Evolutionary conservation across 37 sponge, comb jelly and placozoan species (phyloP), one percentile per base, ranked within the genome.

Genomic region (Crambe crambe): DNA sequence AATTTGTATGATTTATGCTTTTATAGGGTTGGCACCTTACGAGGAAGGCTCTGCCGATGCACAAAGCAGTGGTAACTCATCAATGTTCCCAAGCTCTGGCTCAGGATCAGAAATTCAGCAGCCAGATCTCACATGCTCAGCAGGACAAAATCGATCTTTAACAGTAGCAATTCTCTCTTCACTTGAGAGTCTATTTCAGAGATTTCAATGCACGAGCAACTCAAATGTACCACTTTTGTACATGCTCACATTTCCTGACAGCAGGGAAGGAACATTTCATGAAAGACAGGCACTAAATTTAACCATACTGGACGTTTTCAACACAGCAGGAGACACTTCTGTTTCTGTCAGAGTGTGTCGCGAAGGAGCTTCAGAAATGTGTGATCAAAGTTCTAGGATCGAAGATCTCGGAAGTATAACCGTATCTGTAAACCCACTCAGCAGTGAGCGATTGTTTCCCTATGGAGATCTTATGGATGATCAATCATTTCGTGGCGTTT

Each of bases 401-500:
- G 12, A 15, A 15, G 51, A 15, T 15, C 51, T 47, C 12, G 51
- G 51, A 12, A 47, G 10, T 47, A 22, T 60, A 20, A 6, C 61
- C 5, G 25, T 22, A 25, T 21, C 27, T 60, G 25, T 60, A 6
- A 22, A n/a, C n/a, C n/a, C 17, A 4, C 27, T 5, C 61, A 60
- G 61, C 61, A 25, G n/a, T 21, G 75, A 62, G 2, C 40, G 79
- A 22, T 56, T 78, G 23, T 78, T 78, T 22, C 79, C 79, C 15
- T 78, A 43, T 34, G 79, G 68, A 5, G 56, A 15, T 17, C 6
- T 6, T 1, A 39, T 21, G 4, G 34, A 22, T 44, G 68, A 78
- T 18, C 1, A 2, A 10, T 51, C 22, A n/a, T 20, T 78, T 26
- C 25, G 12, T 1, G 40, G 63, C 8, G 79, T 41, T 2, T 18